A percentile compares a stretch with the other conserved stretches of the same genome.
Evolutionary conservation across 2,113 vertebrate genomes (phyloP).

Genomic region (Tupaia chinensis): DNA sequence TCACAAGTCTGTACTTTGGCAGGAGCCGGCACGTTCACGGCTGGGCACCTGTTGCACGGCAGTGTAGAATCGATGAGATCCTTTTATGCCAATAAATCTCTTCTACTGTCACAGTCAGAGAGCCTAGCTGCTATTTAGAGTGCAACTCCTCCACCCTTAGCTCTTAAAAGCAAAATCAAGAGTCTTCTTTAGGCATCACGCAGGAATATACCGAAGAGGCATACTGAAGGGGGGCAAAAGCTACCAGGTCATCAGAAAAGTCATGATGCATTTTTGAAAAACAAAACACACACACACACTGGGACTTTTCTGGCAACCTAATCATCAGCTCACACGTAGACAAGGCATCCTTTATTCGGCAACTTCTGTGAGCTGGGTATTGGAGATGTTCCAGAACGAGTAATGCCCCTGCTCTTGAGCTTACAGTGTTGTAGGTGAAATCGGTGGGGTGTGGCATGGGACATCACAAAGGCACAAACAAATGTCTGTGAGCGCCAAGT

Average conservation of each 20-base stretch:
- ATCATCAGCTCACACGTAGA: not conserved
- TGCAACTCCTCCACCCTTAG: not conserved
- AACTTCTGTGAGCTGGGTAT: not conserved
- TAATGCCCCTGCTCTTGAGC: not conserved
- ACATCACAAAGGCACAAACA: not conserved
- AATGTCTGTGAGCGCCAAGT: not conserved
- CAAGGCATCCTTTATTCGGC: not conserved
- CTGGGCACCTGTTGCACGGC: not conserved
- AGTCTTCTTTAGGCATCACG: not conserved
- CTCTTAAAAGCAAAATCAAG: not conserved
- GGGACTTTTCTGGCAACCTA: no score
- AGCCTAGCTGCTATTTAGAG: not conserved
- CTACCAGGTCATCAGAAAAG: no score
- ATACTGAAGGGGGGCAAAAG: not conserved
- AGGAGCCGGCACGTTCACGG: not conserved
- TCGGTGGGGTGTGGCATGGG: not conserved
- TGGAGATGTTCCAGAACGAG: constrained; percentile 35
- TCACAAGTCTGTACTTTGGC: not conserved
- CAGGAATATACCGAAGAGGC: not conserved
- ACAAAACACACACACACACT: no score
- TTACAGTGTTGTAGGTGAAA: not conserved
- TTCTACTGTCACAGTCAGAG: not conserved
- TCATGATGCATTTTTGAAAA: no score
- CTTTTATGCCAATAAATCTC: constrained; percentile 30
- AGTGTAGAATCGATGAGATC: constrained; percentile 5